phyloP scores from a whole-genome alignment of 2,113 vertebrate genomes.

The Thunnus maccoyii region DNA sequence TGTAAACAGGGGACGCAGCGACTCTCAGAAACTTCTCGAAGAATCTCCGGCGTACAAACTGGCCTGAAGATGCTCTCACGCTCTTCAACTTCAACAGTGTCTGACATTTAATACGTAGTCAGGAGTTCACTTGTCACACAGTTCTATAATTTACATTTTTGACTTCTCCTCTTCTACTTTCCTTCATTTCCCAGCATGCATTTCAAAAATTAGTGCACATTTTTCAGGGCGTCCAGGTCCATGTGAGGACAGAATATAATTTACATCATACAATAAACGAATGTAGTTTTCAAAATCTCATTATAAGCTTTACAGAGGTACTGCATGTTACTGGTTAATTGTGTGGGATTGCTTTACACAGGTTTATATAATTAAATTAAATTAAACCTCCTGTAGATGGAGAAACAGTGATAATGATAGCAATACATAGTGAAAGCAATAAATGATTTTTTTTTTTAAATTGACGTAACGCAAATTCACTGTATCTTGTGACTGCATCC shows the following conservation, averaged over 20 bases:
- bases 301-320: too few species aligned
- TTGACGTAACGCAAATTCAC: too few species aligned
- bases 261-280: not conserved
- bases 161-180: not conserved
- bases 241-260: too few species aligned
- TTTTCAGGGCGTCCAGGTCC: too few species aligned
- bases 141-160: not conserved
- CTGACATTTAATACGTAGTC: not conserved
- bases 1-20: conserved; percentile 25
- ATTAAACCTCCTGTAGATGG: too few species aligned
- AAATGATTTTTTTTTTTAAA: too few species aligned
- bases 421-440: too few species aligned
- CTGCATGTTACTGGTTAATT: too few species aligned
- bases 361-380: too few species aligned
- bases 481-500: too few species aligned
- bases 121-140: not conserved
- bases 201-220: not conserved
- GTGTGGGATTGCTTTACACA: too few species aligned
- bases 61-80: conserved; percentile 35
- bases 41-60: not conserved
- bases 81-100: not conserved
- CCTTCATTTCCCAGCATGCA: not conserved
- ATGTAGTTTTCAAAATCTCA: not conserved
- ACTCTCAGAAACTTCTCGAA: not conserved
- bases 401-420: too few species aligned